phyloP scores from a whole-genome alignment of 2,797 vertebrate species.

The Sebastes itinus region DNA sequence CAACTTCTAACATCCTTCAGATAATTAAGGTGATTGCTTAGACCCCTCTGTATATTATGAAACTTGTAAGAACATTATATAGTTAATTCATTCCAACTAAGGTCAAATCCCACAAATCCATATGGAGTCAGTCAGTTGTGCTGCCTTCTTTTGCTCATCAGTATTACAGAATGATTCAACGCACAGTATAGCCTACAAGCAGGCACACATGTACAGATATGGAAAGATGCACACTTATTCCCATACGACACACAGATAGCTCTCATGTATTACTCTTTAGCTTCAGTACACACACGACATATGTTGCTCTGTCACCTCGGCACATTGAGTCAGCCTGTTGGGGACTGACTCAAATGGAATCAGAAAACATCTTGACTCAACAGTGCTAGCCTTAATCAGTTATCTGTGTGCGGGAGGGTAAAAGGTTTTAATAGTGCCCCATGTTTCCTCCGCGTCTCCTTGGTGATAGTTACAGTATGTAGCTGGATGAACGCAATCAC shows the following conservation, averaged over 20 bases:
- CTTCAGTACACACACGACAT: constrained; percentile 2
- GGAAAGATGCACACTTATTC: neutral
- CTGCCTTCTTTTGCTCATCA: neutral
- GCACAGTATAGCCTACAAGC: neutral
- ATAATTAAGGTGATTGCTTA: neutral
- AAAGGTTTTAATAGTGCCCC: neutral
- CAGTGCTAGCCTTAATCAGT: neutral
- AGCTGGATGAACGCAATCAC: neutral
- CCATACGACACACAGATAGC: neutral
- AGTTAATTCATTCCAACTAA: neutral
- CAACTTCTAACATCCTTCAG: neutral
- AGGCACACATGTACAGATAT: neutral
- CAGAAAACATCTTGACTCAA: constrained; percentile 26
- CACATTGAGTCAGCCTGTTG: constrained; percentile 31
- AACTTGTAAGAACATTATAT: neutral
- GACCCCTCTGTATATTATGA: neutral
- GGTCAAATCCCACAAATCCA: neutral
- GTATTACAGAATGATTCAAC: neutral
- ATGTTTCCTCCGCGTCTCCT: neutral
- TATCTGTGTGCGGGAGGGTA: constrained; percentile 4
- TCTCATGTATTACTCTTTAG: neutral
- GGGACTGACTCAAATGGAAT: constrained; percentile 22
- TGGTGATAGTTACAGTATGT: neutral
- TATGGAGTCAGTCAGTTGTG: neutral
- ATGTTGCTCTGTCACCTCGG: constrained; percentile 7